Base-by-base conservation (phyloP, 2,888 invertebrate species). In the Cataglyphis albicans region DNA sequence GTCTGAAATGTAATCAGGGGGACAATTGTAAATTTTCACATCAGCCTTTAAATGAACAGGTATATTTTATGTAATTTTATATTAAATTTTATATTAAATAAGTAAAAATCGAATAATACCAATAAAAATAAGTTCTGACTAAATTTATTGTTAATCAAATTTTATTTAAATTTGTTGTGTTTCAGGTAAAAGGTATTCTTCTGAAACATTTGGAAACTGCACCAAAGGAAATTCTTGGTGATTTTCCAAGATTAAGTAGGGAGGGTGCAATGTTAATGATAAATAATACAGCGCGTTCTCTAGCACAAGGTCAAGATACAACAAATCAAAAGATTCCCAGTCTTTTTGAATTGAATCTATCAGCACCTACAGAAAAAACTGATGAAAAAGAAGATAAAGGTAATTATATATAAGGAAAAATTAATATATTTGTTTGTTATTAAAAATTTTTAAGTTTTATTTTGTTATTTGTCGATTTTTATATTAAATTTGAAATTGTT, bases 11-110 rank as follows among this genome's bases (percentile, higher is more conserved):
- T 95, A 96, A 96, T 87, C 96, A 95, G 55, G 96, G 96, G 72
- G 97, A 97, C n/a, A 97, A 97, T 85, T 99, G 99, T 95, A 98
- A 98, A 95, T 99, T 99, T 95, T 98, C 98, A 41, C 99, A 99
- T 94, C 97, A 97, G 91, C 98, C 98, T 0, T 95, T 99, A n/a
- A 97, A 96, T 75, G 98, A 98, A 86, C 97, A 97, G 92, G 96
- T 97, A 85, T 96, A 96, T 92, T 57, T 48, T 48, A 41, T 29
- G 10, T 12, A 18, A 72, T 65, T 61, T 35, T 72, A 61, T n/a
- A 32, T 48, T 44, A 3, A 74, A 18, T 21, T 74, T 21, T 21
- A 21, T 21, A 21, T 21, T 21, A 21, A 21, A 1, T 10, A 52
- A 63, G 5, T 64, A 48, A 65, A 35, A 75, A 52, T 52, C n/a